Conservation (phyloP, 2,113 vertebrate species). For the Aldabrachelys gigantea region DNA sequence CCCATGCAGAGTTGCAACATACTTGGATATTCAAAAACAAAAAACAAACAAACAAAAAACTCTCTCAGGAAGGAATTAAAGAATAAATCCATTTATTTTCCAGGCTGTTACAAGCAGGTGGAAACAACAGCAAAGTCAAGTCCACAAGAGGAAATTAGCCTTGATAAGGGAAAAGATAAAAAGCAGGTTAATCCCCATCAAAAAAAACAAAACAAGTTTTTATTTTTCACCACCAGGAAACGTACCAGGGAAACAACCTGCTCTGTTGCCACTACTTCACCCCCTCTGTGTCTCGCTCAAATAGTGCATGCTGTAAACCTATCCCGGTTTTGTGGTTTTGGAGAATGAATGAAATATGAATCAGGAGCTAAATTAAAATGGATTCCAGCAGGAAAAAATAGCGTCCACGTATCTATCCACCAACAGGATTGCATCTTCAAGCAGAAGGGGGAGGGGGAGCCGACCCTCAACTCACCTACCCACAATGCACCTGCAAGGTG, state of each 20-base stretch:
- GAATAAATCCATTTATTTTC: background rate
- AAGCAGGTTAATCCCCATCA: conserved; percentile 5
- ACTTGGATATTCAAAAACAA: background rate
- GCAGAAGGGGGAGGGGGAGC: conserved; percentile 39
- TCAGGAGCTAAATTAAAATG: conserved; percentile 94
- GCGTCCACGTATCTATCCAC: conserved; percentile 83
- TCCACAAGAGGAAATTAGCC: background rate
- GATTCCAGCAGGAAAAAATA: conserved; percentile 89
- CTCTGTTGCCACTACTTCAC: background rate
- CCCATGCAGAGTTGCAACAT: background rate
- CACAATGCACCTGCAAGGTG: conserved; percentile 61
- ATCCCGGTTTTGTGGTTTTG: conserved; percentile 87
- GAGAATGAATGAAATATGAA: conserved; percentile 90
- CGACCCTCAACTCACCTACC: conserved; percentile 36
- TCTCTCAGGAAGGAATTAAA: background rate
- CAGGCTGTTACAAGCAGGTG: background rate
- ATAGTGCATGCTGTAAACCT: conserved; percentile 82
- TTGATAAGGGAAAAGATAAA: background rate
- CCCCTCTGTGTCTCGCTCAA: conserved; percentile 47
- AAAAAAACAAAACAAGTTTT: background rate
- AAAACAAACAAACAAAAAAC: background rate
- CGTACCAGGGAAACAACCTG: conserved; percentile 11
- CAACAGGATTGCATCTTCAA: conserved; percentile 78
- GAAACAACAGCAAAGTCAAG: background rate
- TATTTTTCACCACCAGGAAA: background rate